Conservation (phyloP, 2,888 invertebrate genomes). For the Leptinotarsa tumamoca region DNA sequence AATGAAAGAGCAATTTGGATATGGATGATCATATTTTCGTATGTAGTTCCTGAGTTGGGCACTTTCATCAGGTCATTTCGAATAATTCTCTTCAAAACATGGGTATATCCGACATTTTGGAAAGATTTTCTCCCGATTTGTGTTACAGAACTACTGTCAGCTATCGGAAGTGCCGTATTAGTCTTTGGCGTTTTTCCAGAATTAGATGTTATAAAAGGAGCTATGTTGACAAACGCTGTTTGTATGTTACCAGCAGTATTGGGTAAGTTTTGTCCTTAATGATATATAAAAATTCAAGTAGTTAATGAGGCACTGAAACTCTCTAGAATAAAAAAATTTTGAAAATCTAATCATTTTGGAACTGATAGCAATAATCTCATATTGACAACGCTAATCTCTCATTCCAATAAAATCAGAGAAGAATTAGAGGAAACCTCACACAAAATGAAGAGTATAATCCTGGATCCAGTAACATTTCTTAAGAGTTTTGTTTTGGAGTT, state of each 20-base stretch:
- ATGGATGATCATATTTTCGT: conserved; percentile 83
- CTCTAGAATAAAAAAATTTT: too few relatives aligned
- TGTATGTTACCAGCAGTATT: conserved; percentile 82
- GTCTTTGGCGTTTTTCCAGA: conserved; percentile 83
- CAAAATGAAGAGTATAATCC: too few relatives aligned
- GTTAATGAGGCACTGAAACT: too few relatives aligned
- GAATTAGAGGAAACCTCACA: too few relatives aligned
- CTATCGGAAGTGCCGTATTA: conserved; percentile 81
- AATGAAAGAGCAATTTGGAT: conserved; percentile 81
- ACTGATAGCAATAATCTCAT: too few relatives aligned
- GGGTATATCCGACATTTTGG: conserved; percentile 69
- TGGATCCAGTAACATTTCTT: too few relatives aligned
- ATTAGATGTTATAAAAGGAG: conserved; percentile 83
- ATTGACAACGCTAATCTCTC: too few relatives aligned
- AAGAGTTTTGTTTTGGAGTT: too few relatives aligned
- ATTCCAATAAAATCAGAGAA: too few relatives aligned
- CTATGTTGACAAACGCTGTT: conserved; percentile 86
- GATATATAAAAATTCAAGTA: too few relatives aligned
- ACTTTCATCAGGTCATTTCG: conserved; percentile 75
- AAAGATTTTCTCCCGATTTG: conserved; percentile 72
- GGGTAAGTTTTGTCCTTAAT: conserved; percentile 66
- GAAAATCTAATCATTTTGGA: too few relatives aligned
- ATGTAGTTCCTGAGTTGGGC: conserved; percentile 81
- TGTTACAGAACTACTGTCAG: conserved; percentile 82
- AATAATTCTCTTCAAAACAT: conserved; percentile 81